Evolutionary conservation across 2,797 vertebrate genomes (phyloP).

Genomic region (Pristis pectinata): DNA sequence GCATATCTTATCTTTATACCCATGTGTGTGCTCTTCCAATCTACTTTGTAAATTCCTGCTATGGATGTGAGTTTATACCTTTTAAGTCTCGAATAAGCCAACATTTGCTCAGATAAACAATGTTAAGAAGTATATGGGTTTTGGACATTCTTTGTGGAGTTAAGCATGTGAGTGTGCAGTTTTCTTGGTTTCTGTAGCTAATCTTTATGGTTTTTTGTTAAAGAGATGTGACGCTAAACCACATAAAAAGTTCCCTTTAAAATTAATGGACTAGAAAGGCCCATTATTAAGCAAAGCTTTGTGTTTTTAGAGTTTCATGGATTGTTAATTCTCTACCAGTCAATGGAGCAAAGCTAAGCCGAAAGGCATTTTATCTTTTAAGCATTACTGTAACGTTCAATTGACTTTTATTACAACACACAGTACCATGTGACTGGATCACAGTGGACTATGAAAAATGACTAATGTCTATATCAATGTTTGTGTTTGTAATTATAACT

Average conservation of each 20-base stretch:
- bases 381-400: constrained; percentile 56
- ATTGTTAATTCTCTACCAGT: constrained; percentile 68
- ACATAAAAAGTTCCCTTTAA: constrained; percentile 49
- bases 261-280: constrained; percentile 60
- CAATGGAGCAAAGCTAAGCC: constrained; percentile 60
- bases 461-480: background rate
- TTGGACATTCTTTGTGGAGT: background rate
- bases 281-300: constrained; percentile 54
- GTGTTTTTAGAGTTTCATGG: constrained; percentile 55
- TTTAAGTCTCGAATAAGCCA: background rate
- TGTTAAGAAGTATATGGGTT: constrained; percentile 3
- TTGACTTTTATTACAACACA: constrained; percentile 56
- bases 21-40: background rate
- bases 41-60: background rate
- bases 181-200: constrained; percentile 42
- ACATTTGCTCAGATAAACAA: background rate
- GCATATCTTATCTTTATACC: background rate
- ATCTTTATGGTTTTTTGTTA: constrained; percentile 10
- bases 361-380: constrained; percentile 62
- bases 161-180: constrained; percentile 1
- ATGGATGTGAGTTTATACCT: background rate
- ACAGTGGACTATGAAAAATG: constrained; percentile 49
- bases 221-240: constrained; percentile 43
- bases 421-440: constrained; percentile 58
- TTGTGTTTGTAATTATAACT: constrained; percentile 45